A percentile compares a stretch with the other conserved stretches of the same genome.
phyloP scores from a whole-genome alignment of 37 sponge, comb jelly and placozoan species.

The Ephydatia muelleri region DNA sequence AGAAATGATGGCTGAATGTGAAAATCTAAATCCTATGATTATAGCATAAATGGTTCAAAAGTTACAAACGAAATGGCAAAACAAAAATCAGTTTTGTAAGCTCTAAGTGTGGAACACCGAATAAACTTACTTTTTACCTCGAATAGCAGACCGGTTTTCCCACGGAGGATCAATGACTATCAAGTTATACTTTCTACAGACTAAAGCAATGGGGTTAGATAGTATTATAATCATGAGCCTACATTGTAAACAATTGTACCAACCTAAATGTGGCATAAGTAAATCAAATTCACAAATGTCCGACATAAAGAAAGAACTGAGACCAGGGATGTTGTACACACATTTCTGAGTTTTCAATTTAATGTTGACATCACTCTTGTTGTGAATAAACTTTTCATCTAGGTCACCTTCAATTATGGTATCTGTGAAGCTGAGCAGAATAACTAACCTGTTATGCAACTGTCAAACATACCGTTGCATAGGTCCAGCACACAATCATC shows the following conservation, averaged over 20 bases:
- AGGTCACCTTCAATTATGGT: conserved; percentile 13
- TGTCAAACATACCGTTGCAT: neutral
- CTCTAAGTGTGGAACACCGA: too few species aligned
- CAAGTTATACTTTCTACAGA: conserved; percentile 22
- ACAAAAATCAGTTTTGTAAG: neutral
- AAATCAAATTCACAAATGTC: conserved; percentile 23
- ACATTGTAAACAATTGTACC: neutral
- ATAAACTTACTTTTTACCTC: conserved; percentile 48
- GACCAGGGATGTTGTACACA: conserved; percentile 26
- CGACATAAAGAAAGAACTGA: conserved; percentile 59
- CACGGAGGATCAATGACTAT: conserved; percentile 84
- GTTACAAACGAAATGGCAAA: neutral
- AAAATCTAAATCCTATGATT: too few species aligned
- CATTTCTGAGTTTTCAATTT: neutral
- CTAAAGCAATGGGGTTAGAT: neutral
- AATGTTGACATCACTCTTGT: neutral
- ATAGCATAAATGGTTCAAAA: too few species aligned
- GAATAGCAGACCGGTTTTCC: conserved; percentile 69
- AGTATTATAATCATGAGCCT: neutral
- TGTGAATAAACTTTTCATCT: conserved; percentile 46
- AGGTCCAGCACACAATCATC: neutral
- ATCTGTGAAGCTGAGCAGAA: neutral
- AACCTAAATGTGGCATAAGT: neutral
- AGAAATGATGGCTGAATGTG: too few species aligned
- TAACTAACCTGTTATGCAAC: neutral